These are phyloP conservation scores for Thelaira solivaga DNA, from an alignment of 2,888 invertebrate genomes.

Conservation along the genomic window DNA sequence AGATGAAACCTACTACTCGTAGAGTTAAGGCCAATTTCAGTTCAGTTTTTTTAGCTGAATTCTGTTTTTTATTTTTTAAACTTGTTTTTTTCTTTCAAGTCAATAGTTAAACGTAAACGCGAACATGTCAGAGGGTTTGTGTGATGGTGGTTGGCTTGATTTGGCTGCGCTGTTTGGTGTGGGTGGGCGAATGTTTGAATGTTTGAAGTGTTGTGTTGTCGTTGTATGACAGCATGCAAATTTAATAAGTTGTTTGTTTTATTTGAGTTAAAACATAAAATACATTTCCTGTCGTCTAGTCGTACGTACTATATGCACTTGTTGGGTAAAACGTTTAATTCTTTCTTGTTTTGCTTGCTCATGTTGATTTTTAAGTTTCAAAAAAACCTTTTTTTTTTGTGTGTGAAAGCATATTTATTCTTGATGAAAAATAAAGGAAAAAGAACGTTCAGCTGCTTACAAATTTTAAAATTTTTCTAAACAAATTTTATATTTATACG, in stretches of 20 bases:
- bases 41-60: slow-evolving; percentile 17
- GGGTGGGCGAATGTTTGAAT: slow-evolving; percentile 12
- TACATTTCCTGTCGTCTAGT: slow-evolving; percentile 75
- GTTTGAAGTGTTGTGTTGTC: background rate
- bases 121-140: slow-evolving; percentile 65
- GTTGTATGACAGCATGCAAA: slow-evolving; percentile 71
- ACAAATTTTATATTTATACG: too few species aligned
- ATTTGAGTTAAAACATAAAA: slow-evolving; percentile 69
- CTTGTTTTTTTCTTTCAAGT: background rate
- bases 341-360: background rate
- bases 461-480: too few species aligned
- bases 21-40: slow-evolving; percentile 45
- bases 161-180: too few species aligned
- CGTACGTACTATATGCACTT: too few species aligned
- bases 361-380: background rate
- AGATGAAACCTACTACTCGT: background rate
- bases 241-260: slow-evolving; percentile 69
- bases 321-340: slow-evolving; percentile 7
- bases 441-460: too few species aligned
- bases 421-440: too few species aligned
- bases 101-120: slow-evolving; percentile 50
- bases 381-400: background rate
- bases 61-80: background rate
- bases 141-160: too few species aligned
- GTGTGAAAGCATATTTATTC: too few species aligned